Evolutionary conservation across 2,888 invertebrate genomes (phyloP).

Genomic region (Drosophila infuscata): DNA sequence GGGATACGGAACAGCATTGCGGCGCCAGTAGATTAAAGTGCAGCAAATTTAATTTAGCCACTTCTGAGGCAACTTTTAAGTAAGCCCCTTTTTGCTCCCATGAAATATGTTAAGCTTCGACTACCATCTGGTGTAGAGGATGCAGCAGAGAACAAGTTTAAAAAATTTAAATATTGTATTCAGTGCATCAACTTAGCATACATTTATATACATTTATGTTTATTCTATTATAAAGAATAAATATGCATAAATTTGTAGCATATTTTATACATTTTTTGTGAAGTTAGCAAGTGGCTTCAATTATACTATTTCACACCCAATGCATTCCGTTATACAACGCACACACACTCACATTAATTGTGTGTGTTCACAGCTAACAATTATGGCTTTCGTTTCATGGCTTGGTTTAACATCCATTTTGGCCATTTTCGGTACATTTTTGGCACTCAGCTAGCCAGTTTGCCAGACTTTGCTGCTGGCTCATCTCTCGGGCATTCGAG

Average conservation of each 20-base stretch:
- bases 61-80: constrained; percentile 11
- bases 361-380: constrained; percentile 22
- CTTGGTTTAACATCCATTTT: constrained; percentile 32
- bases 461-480: neutral
- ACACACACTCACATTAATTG: constrained; percentile 5
- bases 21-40: constrained; percentile 62
- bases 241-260: neutral
- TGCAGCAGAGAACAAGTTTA: neutral
- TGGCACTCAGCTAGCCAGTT: constrained; percentile 8
- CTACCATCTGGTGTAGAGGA: neutral
- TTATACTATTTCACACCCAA: neutral
- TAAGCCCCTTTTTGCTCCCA: constrained; percentile 1
- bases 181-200: neutral
- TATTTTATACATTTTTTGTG: neutral
- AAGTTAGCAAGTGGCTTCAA: constrained; percentile 12
- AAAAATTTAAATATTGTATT: neutral
- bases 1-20: constrained; percentile 14
- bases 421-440: constrained; percentile 7
- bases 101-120: neutral
- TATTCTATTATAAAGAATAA: neutral
- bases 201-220: neutral
- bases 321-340: neutral
- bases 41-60: constrained; percentile 61
- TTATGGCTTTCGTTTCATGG: constrained; percentile 17
- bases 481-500: neutral